Evolutionary conservation across 2,113 vertebrate species (phyloP).

Genomic region (Emydura subglobosa): DNA sequence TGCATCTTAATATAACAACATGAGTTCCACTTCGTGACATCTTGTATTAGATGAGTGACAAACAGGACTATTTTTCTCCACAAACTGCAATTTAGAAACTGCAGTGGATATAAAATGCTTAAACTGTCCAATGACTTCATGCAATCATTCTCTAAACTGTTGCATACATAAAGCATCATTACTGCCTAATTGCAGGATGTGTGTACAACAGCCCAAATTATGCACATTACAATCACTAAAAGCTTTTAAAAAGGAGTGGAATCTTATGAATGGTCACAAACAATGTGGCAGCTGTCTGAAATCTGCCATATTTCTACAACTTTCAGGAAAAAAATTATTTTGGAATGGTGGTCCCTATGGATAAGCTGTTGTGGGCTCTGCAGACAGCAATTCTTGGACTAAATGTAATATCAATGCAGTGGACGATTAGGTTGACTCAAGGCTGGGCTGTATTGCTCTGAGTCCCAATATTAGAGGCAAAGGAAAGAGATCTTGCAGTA

Average conservation of each 20-base stretch:
- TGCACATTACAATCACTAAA: not conserved
- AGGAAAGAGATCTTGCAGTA: slow-evolving; percentile 9
- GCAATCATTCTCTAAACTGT: not conserved
- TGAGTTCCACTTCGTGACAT: not conserved
- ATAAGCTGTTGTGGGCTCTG: not conserved
- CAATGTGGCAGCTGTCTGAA: not conserved
- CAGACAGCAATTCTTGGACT: not conserved
- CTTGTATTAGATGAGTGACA: not conserved
- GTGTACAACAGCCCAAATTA: not conserved
- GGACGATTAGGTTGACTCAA: not conserved
- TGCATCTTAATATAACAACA: not conserved
- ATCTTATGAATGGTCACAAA: not conserved
- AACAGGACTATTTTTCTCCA: not conserved
- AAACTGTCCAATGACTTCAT: not conserved
- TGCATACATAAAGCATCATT: not conserved
- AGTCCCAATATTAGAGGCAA: not conserved
- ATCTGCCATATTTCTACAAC: not conserved
- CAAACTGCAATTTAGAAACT: not conserved
- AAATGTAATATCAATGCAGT: not conserved
- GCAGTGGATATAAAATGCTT: not conserved
- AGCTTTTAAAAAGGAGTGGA: not conserved
- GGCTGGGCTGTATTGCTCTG: not conserved
- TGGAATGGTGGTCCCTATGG: not conserved
- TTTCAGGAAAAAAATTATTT: not conserved
- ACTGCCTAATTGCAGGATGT: not conserved